Evolutionary conservation across 2,797 vertebrate species (phyloP), one percentile per base, ranked within the genome.

Genomic region (Enteromius thamalakanensis): DNA sequence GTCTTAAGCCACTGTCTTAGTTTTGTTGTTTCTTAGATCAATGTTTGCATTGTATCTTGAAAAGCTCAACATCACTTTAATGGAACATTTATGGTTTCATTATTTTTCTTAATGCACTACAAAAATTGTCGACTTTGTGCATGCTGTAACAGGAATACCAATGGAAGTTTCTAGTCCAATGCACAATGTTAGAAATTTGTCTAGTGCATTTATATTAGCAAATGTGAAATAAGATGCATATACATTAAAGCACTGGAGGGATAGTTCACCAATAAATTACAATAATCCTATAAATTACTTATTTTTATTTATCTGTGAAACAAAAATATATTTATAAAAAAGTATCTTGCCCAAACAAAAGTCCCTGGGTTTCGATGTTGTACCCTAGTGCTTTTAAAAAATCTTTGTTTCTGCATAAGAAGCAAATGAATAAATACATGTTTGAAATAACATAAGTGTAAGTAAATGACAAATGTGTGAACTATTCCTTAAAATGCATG

Each of bases 71-170:
- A 79, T 84, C 47, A 60, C 29, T 34, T 10, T 3, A 47, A 84
- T 80, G 76, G 45, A 83, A 88, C 71, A 58, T 45, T 42, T 4
- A 21, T 8, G 6, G 42, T 80, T 81, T 84, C 78, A 84, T 68
- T 78, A 70, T 47, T 58, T 67, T 76, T 45, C 14, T 76, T n/a
- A 45, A 81, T 83, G 70, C 58, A 55, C 11, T 70, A 81, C 74
- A 81, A 65, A 49, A 75, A 53, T 53, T 7, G 71, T 37, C 19
- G 34, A 47, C 15, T 51, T 29, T 78, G 42, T 51, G 42, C 55
- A 11, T 77, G 19, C 65, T 34, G 21, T 32, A 49, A 62, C n/a
- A 26, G 12, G 1, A 58, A 71, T 47, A 1, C 53, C 9, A 67
- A 40, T 55, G 14, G 26, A n/a, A 23, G 23, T 21, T 51, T n/a